phyloP scores from a whole-genome alignment of 2,797 vertebrate genomes.

The Platyrinchus mystaceus region DNA sequence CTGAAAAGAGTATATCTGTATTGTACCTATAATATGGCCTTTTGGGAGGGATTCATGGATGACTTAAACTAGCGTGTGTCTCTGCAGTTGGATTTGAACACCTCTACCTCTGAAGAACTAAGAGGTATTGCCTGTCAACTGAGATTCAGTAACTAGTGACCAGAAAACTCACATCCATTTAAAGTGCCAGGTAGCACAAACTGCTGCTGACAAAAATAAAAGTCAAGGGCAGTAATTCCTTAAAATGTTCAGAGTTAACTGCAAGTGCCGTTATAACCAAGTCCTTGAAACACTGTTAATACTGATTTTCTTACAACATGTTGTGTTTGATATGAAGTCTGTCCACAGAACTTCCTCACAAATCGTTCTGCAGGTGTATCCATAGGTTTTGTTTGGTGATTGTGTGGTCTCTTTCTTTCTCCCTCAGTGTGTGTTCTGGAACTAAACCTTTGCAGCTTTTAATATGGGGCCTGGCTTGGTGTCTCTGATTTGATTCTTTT shows the following conservation, averaged over 20 bases:
- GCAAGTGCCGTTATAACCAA: neutral
- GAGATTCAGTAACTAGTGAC: neutral
- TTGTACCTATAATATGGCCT: neutral
- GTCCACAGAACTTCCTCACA: neutral
- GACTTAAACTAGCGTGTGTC: neutral
- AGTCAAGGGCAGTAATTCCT: neutral
- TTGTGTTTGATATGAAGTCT: neutral
- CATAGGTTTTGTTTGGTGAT: neutral
- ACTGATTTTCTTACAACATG: accelerated
- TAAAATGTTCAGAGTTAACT: neutral
- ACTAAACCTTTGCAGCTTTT: neutral
- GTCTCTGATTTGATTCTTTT: neutral
- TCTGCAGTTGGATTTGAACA: neutral
- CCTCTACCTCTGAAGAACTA: neutral
- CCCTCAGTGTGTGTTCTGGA: neutral
- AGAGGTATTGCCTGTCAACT: neutral
- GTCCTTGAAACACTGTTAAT: neutral
- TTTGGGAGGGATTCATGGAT: neutral
- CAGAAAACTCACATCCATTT: accelerated
- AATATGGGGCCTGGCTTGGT: neutral
- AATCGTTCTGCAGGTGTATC: neutral
- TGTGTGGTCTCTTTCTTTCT: neutral
- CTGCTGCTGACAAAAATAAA: neutral
- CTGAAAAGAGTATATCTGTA: neutral
- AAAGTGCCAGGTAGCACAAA: neutral